A percentile compares a stretch with the other conserved stretches of the same genome.
Evolutionary conservation across 2,797 vertebrate species (phyloP).

Genomic region (Tympanoctomys barrerae): DNA sequence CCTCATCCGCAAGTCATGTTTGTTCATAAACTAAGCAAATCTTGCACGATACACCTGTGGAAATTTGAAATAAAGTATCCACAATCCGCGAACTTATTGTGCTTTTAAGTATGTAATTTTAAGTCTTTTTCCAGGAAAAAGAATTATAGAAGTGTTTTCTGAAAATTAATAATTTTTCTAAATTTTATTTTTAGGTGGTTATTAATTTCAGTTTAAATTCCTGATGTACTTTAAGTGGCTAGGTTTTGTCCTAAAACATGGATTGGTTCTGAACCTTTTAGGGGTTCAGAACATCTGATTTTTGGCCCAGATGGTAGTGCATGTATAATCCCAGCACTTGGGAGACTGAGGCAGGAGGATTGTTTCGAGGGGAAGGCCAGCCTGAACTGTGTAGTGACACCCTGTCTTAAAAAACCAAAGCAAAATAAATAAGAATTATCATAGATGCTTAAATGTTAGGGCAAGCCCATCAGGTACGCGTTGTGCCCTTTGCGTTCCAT

Average conservation of each 20-base stretch:
- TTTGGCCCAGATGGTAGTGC: neutral
- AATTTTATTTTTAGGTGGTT: conserved; percentile 46
- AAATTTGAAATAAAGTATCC: no score
- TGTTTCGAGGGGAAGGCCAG: neutral
- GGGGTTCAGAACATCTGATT: neutral
- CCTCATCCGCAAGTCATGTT: neutral
- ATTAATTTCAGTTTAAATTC: conserved; percentile 51
- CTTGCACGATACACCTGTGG: neutral
- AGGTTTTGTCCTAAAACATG: conserved; percentile 2
- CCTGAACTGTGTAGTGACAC: neutral
- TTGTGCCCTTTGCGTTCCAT: conserved; percentile 36
- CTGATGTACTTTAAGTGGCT: neutral
- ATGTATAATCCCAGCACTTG: neutral
- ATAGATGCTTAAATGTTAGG: neutral
- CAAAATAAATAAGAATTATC: neutral
- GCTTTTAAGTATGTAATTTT: conserved; percentile 35
- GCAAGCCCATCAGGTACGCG: neutral
- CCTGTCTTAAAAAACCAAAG: neutral
- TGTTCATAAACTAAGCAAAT: neutral
- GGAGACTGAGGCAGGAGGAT: neutral
- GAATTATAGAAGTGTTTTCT: neutral
- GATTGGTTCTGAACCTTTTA: conserved; percentile 16
- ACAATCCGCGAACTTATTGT: neutral
- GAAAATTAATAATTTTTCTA: neutral
- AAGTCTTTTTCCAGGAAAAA: neutral